These are phyloP conservation scores for Mechanitis mazaeus DNA, from an alignment of 2,888 invertebrate species.

Conservation along the genomic window DNA sequence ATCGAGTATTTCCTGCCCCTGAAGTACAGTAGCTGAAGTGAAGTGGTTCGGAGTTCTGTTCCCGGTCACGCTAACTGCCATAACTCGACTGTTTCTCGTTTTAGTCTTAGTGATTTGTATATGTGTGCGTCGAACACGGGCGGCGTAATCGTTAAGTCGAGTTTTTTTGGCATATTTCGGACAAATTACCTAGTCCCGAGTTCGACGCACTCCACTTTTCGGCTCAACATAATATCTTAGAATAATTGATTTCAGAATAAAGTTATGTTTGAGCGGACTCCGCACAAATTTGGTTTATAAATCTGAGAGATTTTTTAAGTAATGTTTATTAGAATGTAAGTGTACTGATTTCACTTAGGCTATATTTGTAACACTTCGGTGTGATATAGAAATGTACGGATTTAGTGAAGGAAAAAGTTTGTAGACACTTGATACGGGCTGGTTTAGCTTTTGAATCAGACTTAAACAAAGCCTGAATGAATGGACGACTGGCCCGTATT, in stretches of 20 bases:
- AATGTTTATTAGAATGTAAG: constrained; percentile 1
- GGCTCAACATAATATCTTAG: constrained; percentile 1
- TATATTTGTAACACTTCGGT: neutral
- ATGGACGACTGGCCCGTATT: neutral
- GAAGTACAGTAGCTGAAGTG: constrained; percentile 10
- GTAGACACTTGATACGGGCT: neutral
- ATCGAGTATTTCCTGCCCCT: constrained; percentile 9
- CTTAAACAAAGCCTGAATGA: neutral
- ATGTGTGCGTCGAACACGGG: constrained; percentile 13
- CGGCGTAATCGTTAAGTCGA: neutral
- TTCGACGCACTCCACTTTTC: neutral
- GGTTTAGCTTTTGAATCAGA: neutral
- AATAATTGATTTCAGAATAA: constrained; percentile 17
- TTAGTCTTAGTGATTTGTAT: constrained; percentile 31
- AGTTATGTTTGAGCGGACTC: constrained; percentile 22
- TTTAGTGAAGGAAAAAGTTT: neutral
- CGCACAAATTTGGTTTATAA: constrained; percentile 53
- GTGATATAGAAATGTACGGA: too few relatives aligned
- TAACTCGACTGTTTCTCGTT: constrained; percentile 45
- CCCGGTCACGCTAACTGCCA: constrained; percentile 44
- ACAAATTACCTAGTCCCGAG: neutral
- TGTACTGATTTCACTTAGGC: neutral
- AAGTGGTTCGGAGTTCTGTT: constrained; percentile 14
- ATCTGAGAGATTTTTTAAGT: constrained; percentile 45
- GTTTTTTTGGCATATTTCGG: constrained; percentile 7